phyloP scores from a whole-genome alignment of 1,140 invertebrate species.

The Pseudomyrmex concolor region DNA sequence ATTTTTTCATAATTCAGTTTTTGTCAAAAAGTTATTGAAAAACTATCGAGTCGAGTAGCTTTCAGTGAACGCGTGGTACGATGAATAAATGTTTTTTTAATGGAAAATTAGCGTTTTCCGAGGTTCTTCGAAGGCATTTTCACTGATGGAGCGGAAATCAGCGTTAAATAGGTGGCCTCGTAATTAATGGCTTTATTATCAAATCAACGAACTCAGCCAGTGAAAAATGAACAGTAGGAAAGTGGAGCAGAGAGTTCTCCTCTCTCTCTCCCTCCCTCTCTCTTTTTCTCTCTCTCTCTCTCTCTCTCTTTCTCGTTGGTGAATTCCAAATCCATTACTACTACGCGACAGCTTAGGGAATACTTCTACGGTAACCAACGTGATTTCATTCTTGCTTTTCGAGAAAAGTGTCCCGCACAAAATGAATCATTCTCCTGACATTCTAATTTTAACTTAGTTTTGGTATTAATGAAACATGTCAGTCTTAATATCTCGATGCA shows the following conservation, averaged over 20 bases:
- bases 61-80: not conserved
- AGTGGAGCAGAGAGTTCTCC: constrained; percentile 36
- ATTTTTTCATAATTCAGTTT: not conserved
- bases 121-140: constrained; percentile 43
- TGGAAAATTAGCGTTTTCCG: constrained; percentile 68
- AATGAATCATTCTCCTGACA: constrained; percentile 64
- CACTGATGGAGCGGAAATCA: constrained; percentile 30
- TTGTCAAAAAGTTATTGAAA: constrained; percentile 29
- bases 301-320: constrained; percentile 33
- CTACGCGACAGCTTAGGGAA: constrained; percentile 68
- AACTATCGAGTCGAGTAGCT: not conserved
- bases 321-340: constrained; percentile 73
- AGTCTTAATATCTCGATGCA: constrained; percentile 6
- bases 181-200: constrained; percentile 77
- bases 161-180: constrained; percentile 66
- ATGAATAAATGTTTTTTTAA: constrained; percentile 72
- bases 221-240: constrained; percentile 71
- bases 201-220: constrained; percentile 69
- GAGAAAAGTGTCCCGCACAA: constrained; percentile 37
- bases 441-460: constrained; percentile 62
- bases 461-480: constrained; percentile 34
- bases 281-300: too few relatives aligned
- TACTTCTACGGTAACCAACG: constrained; percentile 51
- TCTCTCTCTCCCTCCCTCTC: too few relatives aligned
- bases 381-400: constrained; percentile 58